These are phyloP conservation scores for Hemaris fuciformis DNA, from an alignment of 2,888 invertebrate species.

Conservation along the genomic window DNA sequence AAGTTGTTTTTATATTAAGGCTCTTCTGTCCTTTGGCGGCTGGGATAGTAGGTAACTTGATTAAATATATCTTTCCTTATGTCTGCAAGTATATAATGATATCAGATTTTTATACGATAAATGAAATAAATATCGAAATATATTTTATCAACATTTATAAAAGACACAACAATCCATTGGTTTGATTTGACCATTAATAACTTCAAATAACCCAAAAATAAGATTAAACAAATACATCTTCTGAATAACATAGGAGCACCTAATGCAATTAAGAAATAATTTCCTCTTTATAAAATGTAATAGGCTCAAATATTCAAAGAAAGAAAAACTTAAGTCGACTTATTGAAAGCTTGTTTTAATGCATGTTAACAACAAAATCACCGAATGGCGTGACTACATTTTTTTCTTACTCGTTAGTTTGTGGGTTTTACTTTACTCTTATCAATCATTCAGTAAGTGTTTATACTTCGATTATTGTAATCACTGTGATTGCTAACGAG, in stretches of 20 bases:
- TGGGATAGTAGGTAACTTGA: too few relatives aligned
- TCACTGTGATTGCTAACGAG: too few relatives aligned
- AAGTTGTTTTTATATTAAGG: not conserved
- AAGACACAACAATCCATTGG: too few relatives aligned
- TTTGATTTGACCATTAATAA: too few relatives aligned
- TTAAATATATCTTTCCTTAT: not conserved
- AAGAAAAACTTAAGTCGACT: not conserved
- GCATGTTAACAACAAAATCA: not conserved
- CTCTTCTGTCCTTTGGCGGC: not conserved
- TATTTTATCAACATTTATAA: too few relatives aligned
- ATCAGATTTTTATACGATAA: too few relatives aligned
- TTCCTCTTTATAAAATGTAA: not conserved
- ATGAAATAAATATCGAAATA: too few relatives aligned
- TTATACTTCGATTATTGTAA: not conserved
- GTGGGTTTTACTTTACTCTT: not conserved
- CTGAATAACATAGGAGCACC: too few relatives aligned
- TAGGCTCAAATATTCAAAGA: not conserved
- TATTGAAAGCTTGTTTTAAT: constrained; percentile 1
- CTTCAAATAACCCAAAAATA: too few relatives aligned
- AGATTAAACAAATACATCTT: too few relatives aligned
- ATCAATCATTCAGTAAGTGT: not conserved
- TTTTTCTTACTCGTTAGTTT: not conserved
- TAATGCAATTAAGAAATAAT: too few relatives aligned
- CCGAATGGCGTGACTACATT: not conserved
- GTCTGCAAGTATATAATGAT: not conserved